These are phyloP conservation scores for Phyllotreta cruciferae DNA, from an alignment of 2,888 invertebrate genomes.

Conservation along the genomic window DNA sequence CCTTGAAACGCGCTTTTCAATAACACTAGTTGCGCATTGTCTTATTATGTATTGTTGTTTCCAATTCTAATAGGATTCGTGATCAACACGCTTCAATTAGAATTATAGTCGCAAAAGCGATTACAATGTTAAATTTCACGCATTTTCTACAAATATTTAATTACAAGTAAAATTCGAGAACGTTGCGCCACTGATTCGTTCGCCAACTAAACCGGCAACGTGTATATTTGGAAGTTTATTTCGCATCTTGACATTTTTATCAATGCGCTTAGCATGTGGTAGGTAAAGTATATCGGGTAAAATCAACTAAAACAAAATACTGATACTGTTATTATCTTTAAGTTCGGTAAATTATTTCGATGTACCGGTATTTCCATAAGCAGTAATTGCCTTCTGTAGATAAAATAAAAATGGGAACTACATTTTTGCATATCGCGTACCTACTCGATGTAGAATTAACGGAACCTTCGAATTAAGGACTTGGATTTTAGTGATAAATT, in stretches of 20 bases:
- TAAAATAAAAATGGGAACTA: slow-evolving; percentile 1
- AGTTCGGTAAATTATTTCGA: slow-evolving; percentile 8
- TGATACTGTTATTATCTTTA: slow-evolving; percentile 6
- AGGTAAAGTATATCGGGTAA: slow-evolving; percentile 14
- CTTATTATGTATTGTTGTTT: too few relatives aligned
- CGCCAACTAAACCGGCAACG: neutral
- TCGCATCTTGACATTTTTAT: slow-evolving; percentile 21
- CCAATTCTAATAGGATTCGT: too few relatives aligned
- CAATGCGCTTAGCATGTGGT: slow-evolving; percentile 20
- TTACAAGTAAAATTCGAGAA: too few relatives aligned
- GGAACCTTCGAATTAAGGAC: slow-evolving; percentile 3
- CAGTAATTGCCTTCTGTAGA: slow-evolving; percentile 3
- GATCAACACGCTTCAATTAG: too few relatives aligned
- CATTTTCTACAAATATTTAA: too few relatives aligned
- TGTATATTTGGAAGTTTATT: slow-evolving; percentile 20
- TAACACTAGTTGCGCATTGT: too few relatives aligned
- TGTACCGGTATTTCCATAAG: neutral
- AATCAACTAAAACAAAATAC: neutral
- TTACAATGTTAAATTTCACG: too few relatives aligned
- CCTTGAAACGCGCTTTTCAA: too few relatives aligned
- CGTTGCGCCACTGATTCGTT: slow-evolving; percentile 5
- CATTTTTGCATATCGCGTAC: slow-evolving; percentile 2
- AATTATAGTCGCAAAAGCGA: too few relatives aligned
- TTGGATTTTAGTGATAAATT: too few relatives aligned
- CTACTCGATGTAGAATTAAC: neutral